phyloP scores from a whole-genome alignment of 2,113 vertebrate genomes.

The Morone chrysops region DNA sequence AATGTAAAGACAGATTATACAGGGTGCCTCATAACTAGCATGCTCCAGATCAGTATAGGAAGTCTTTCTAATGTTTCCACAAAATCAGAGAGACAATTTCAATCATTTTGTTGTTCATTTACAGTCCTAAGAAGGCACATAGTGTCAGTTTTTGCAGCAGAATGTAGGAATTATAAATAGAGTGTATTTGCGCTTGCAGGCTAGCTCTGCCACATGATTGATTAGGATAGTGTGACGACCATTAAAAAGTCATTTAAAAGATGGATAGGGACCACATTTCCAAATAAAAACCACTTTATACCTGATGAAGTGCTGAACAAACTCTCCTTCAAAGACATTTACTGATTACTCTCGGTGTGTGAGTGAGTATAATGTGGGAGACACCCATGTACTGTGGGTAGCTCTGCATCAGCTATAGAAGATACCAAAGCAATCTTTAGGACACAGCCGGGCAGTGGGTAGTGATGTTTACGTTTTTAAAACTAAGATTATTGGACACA shows the following conservation, averaged over 20 bases:
- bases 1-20: slow-evolving; percentile 33
- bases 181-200: slow-evolving; percentile 76
- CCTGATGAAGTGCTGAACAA: slow-evolving; percentile 86
- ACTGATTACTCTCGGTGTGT: slow-evolving; percentile 76
- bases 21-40: slow-evolving; percentile 9
- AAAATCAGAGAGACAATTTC: slow-evolving; percentile 42
- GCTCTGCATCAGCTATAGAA: slow-evolving; percentile 52
- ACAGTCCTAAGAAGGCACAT: slow-evolving; percentile 39
- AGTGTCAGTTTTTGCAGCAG: slow-evolving; percentile 60
- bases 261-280: slow-evolving; percentile 87
- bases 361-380: slow-evolving; percentile 71
- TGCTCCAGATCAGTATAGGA: slow-evolving; percentile 14
- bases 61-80: slow-evolving; percentile 39
- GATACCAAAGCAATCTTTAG: slow-evolving; percentile 33
- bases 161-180: slow-evolving; percentile 79
- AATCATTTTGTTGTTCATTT: slow-evolving; percentile 35
- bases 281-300: slow-evolving; percentile 87
- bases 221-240: slow-evolving; percentile 85
- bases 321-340: slow-evolving; percentile 84
- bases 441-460: slow-evolving; percentile 7
- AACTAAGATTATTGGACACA: slow-evolving; percentile 5
- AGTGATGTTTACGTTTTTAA: slow-evolving; percentile 14
- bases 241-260: slow-evolving; percentile 90
- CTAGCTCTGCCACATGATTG: slow-evolving; percentile 82
- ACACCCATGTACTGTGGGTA: slow-evolving; percentile 33